A percentile compares a stretch with the other conserved stretches of the same genome.
phyloP scores from a whole-genome alignment of 1,140 invertebrate genomes.

The Drosophila ficusphila region DNA sequence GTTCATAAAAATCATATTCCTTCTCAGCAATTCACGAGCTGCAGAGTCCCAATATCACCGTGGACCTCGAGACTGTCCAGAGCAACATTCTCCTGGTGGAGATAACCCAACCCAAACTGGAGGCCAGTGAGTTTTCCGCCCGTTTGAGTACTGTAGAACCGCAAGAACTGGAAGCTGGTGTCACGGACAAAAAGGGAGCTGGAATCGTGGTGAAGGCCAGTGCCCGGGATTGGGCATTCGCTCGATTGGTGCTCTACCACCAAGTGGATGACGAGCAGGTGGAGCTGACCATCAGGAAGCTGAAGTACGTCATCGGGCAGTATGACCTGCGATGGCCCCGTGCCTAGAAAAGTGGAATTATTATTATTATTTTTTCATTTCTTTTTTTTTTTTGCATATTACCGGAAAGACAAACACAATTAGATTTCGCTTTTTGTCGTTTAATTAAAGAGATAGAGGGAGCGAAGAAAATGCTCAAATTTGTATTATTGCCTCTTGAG shows the following conservation, averaged over 20 bases:
- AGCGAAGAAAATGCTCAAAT: slow-evolving; percentile 48
- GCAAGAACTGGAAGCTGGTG: slow-evolving; percentile 85
- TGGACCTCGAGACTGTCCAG: slow-evolving; percentile 88
- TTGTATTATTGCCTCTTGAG: slow-evolving; percentile 71
- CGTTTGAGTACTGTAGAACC: slow-evolving; percentile 86
- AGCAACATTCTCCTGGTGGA: slow-evolving; percentile 92
- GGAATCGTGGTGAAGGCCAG: slow-evolving; percentile 86
- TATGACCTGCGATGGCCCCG: slow-evolving; percentile 76
- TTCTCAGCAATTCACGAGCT: slow-evolving; percentile 86
- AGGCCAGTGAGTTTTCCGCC: slow-evolving; percentile 86
- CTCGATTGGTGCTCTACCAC: slow-evolving; percentile 89
- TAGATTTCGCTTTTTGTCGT: slow-evolving; percentile 47
- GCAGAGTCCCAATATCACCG: slow-evolving; percentile 86
- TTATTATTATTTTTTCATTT: no score
- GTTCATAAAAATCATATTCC: neutral
- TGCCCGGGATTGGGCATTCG: slow-evolving; percentile 85
- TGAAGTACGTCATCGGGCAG: slow-evolving; percentile 87
- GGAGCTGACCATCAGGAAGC: slow-evolving; percentile 87
- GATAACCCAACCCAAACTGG: slow-evolving; percentile 85
- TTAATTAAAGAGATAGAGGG: slow-evolving; percentile 64
- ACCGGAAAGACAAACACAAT: slow-evolving; percentile 43
- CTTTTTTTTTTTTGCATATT: slow-evolving; percentile 25
- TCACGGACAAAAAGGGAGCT: slow-evolving; percentile 82
- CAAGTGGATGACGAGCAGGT: slow-evolving; percentile 88
- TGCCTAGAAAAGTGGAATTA: neutral